Conservation (phyloP, 1,140 invertebrate species). For the Leptinotarsa undecemlineata region DNA sequence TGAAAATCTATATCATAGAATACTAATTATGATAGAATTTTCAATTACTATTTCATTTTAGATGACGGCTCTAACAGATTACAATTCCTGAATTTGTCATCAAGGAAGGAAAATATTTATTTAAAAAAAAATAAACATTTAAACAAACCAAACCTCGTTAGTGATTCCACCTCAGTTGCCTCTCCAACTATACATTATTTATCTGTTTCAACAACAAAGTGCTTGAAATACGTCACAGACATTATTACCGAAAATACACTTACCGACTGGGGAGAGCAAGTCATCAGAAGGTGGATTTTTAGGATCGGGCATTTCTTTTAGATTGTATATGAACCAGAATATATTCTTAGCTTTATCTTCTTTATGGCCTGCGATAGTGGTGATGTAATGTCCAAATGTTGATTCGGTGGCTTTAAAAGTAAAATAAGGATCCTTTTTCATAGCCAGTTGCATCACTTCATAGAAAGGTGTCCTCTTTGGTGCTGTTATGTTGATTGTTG, state of each 20-base stretch:
- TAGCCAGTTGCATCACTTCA: constrained; percentile 1
- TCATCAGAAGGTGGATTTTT: neutral
- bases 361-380: neutral
- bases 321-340: constrained; percentile 12
- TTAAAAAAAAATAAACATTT: too few relatives aligned
- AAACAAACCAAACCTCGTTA: too few relatives aligned
- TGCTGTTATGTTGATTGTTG: constrained; percentile 1
- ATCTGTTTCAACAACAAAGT: too few relatives aligned
- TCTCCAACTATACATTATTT: too few relatives aligned
- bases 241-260: neutral
- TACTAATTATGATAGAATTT: too few relatives aligned
- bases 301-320: neutral
- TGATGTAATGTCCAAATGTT: constrained; percentile 16
- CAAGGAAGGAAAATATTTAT: too few relatives aligned
- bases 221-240: too few relatives aligned
- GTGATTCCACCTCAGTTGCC: too few relatives aligned
- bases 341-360: neutral
- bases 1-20: too few relatives aligned
- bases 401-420: neutral
- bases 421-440: constrained; percentile 5
- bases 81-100: too few relatives aligned
- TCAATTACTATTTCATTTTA: too few relatives aligned
- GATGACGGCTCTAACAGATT: too few relatives aligned
- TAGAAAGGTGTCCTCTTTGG: neutral
- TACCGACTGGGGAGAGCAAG: constrained; percentile 4